Evolutionary conservation across 2,797 vertebrate species (phyloP), one percentile per base, ranked within the genome.

Genomic region (Eulemur coronatus): DNA sequence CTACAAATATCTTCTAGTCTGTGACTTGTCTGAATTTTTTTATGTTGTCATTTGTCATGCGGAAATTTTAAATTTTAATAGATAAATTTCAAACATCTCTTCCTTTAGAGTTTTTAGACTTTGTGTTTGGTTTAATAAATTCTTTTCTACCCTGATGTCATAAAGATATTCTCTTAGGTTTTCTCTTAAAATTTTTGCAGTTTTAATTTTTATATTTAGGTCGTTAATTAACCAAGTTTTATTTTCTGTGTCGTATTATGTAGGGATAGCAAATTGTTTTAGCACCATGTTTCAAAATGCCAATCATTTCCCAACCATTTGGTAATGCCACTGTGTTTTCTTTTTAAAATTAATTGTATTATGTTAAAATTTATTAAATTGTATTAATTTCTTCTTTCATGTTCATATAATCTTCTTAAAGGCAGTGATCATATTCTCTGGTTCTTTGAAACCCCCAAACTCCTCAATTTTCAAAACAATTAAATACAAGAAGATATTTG

Each of bases 41-140:
- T 87, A 81, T 41, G 41, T 84, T 94, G 52, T 24, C 7, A 33
- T 82, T 76, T 84, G 41, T 84, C 14, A 92, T 24, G 41, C 7
- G 84, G 67, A 96, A 95, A 85, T 81, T 72, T 92, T 7, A 78
- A 82, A 61, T 89, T 72, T 72, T 72, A 93, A 91, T 91, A 96
- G 46, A 86, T 65, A 94, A 46, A 89, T 84, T 87, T 94, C 13
- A 84, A 89, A 76, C 26, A 92, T 46, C 20, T 84, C 82, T 87
- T 78, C 72, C 63, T 89, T 85, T 50, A 55, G 79, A 52, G 48
- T 48, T 92, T 75, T 41, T 92, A n/a, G 1, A 1, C 4, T 70
- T 97, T 87, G 33, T 65, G 10, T 78, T 65, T 84, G 70, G 13
- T 82, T 86, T 94, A 63, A 89, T 75, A 82, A 88, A 93, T 79